Percentiles rank a stretch among this genome's conserved stretches.
phyloP scores from a whole-genome alignment of 2,888 invertebrate species.

The Lochmaea capreae region DNA sequence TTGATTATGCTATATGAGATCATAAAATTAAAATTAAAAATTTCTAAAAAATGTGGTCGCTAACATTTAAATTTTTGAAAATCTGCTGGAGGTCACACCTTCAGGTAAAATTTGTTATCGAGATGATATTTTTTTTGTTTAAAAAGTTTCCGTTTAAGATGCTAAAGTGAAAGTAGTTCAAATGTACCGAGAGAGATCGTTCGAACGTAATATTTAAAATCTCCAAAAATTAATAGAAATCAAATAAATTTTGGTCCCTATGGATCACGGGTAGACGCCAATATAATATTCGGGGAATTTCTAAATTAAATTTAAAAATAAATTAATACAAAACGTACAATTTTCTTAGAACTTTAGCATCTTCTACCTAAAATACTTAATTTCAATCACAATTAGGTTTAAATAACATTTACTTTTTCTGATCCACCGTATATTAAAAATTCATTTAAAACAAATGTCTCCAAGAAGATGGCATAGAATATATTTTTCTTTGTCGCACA shows the following conservation, averaged over 20 bases:
- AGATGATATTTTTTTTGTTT: conserved; percentile 20
- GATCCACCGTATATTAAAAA: neutral
- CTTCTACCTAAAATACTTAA: conserved; percentile 6
- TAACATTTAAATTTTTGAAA: conserved; percentile 27
- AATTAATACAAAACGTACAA: neutral
- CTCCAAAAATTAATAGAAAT: neutral
- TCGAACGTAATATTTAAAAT: neutral
- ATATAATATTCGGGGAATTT: neutral
- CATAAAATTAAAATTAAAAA: conserved; percentile 46
- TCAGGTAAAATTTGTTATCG: conserved; percentile 11
- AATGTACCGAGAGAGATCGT: neutral
- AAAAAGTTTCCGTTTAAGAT: neutral
- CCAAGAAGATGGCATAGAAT: conserved; percentile 6
- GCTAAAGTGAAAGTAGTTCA: neutral
- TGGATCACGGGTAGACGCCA: conserved; percentile 9
- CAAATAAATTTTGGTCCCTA: conserved; percentile 9
- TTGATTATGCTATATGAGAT: conserved; percentile 60
- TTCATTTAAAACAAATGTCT: neutral
- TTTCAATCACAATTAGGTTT: conserved; percentile 12
- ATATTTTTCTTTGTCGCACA: neutral
- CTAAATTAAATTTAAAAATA: neutral
- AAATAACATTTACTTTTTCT: neutral
- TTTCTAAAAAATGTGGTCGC: conserved; percentile 23
- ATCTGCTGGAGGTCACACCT: conserved; percentile 11
- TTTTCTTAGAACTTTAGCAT: neutral